Conservation (phyloP, 1,140 invertebrate genomes). For the Myzus persicae region DNA sequence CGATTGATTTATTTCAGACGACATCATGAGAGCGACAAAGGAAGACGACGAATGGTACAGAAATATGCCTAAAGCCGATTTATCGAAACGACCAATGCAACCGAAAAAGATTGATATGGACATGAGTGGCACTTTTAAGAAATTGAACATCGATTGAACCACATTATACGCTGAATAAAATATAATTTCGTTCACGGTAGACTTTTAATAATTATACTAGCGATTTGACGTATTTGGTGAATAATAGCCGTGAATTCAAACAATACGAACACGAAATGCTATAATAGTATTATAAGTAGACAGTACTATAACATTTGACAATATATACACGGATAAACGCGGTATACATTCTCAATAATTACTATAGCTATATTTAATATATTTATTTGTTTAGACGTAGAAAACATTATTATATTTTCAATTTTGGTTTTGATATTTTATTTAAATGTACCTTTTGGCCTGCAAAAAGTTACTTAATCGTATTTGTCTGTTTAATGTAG, state of each 20-base stretch:
- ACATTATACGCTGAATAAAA: neutral
- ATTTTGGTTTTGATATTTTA: neutral
- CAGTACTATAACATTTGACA: neutral
- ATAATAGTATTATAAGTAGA: neutral
- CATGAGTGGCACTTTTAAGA: conserved; percentile 44
- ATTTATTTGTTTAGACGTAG: neutral
- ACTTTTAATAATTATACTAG: neutral
- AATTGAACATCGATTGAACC: conserved; percentile 29
- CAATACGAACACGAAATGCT: neutral
- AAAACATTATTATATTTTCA: neutral
- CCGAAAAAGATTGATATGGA: neutral
- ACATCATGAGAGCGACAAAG: neutral
- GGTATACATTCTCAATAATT: neutral
- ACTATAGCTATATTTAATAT: neutral
- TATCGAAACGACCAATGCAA: conserved; percentile 39
- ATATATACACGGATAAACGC: neutral
- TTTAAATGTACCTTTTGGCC: neutral
- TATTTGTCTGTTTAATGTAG: neutral
- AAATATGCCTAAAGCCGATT: conserved; percentile 42
- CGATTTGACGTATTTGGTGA: neutral
- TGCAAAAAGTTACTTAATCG: neutral
- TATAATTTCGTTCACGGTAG: neutral
- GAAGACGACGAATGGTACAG: conserved; percentile 37
- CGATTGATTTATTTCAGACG: neutral
- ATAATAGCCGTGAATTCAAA: neutral